Conservation (phyloP, 2,797 vertebrate species). For the Arrhamphus sclerolepis region DNA sequence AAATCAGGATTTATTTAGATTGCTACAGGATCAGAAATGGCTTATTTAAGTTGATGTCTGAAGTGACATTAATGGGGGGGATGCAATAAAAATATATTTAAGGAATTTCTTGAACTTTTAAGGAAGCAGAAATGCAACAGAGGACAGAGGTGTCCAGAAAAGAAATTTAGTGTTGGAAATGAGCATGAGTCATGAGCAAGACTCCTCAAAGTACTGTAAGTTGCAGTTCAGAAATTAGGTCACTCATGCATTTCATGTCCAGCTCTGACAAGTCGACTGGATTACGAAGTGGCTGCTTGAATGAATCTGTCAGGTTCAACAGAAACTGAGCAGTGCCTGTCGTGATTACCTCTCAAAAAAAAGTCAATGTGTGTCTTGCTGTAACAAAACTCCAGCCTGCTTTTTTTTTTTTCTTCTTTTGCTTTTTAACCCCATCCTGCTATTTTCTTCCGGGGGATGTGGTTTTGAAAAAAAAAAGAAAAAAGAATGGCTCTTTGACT, state of each 20-base stretch:
- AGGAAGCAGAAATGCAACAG: too few relatives aligned
- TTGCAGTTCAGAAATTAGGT: constrained; percentile 3
- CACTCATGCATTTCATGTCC: constrained; percentile 1
- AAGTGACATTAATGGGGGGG: too few relatives aligned
- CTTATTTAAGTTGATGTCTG: too few relatives aligned
- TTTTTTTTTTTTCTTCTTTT: not conserved
- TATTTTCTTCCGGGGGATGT: constrained; percentile 32
- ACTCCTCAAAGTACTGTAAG: too few relatives aligned
- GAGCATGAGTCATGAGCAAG: too few relatives aligned
- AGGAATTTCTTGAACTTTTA: too few relatives aligned
- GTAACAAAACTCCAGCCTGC: constrained; percentile 21
- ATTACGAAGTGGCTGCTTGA: constrained; percentile 18
- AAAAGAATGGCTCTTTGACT: not conserved
- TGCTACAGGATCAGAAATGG: too few relatives aligned
- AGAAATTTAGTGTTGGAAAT: too few relatives aligned
- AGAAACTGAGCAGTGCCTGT: constrained; percentile 16
- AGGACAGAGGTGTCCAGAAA: too few relatives aligned
- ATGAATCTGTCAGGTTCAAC: constrained; percentile 2
- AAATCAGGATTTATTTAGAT: too few relatives aligned
- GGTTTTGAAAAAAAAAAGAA: not conserved
- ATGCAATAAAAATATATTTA: too few relatives aligned
- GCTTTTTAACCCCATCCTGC: constrained; percentile 35
- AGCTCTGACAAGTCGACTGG: constrained; percentile 8
- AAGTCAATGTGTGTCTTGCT: constrained; percentile 15
- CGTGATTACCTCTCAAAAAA: constrained; percentile 23